Base-by-base conservation (phyloP, 2,113 vertebrate species). In the Takifugu bimaculatus region DNA sequence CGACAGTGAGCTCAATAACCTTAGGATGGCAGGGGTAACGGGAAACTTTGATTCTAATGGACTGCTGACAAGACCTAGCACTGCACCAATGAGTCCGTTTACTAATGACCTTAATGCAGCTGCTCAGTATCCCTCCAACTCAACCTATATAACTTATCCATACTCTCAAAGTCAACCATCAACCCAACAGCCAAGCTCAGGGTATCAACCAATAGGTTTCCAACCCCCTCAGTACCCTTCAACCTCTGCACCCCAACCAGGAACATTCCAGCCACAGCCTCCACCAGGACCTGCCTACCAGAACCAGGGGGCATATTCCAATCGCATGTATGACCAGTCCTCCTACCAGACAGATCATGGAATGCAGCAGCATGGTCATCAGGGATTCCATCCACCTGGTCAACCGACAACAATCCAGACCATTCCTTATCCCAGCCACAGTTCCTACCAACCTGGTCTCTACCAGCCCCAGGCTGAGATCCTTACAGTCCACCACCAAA, bases 1-100 rank as follows among this genome's bases (percentile, higher is more conserved):
- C 0, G 96, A 98, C 80, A 98, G 95, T 4, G 96, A 98, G 76
- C 93, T 99, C 56, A 95, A 96, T 87, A 96, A 95, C 69, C 89
- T 98, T 54, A 91, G 92, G 54, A 90, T 97, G 7, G 91, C 92
- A 5, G 91, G 91, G 0, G 81, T 91, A 63, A 63, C 85, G 35
- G 86, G 81, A 63, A 77, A 87, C 32, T 97, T 93, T 2, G 94
- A 95, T 6, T 55, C 85, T 0, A 79, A 91, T 9, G 69, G 89
- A 53, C 78, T 95, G 57, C 81, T 93, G 53, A 82, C 90, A 32
- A 90, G 92, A 53, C 91, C 92, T 15, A 90, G 84, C 62, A 88
- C 94, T 3, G 75, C 90, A 0, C 91, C 93, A 0, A 4, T 94
- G 0, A 93, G 88, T 71, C 96, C 94, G 65, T 97, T 93, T 59